A percentile compares a stretch with the other conserved stretches of the same genome.
Conservation (phyloP, 1,140 invertebrate species). For the Drosophila watanabei region DNA sequence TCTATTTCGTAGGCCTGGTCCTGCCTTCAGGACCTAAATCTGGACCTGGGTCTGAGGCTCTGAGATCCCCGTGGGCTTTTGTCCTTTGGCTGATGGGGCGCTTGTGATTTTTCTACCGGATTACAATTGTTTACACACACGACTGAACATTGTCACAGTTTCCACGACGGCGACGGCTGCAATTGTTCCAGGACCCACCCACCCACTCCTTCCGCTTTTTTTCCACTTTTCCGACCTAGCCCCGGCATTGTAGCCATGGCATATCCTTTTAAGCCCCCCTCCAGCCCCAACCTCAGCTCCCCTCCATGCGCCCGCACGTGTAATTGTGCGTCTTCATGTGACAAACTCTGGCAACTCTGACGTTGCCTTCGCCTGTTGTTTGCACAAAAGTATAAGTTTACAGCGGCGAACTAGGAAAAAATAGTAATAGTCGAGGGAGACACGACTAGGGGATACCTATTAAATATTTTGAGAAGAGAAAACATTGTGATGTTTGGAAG, state of each 20-base stretch:
- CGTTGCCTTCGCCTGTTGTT: conserved; percentile 61
- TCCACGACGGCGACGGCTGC: conserved; percentile 61
- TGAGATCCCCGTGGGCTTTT: conserved; percentile 35
- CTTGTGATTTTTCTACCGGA: conserved; percentile 80
- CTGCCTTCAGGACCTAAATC: conserved; percentile 36
- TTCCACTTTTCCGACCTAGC: conserved; percentile 8
- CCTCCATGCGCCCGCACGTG: conserved; percentile 33
- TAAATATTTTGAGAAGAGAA: not conserved
- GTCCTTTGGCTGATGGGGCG: conserved; percentile 48
- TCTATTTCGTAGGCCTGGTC: conserved; percentile 12
- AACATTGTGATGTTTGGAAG: no score
- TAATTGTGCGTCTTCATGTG: conserved; percentile 77
- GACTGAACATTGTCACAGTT: conserved; percentile 80
- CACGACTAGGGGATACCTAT: not conserved
- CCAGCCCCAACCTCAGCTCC: conserved; percentile 18
- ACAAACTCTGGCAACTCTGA: conserved; percentile 65
- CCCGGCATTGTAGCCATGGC: conserved; percentile 36
- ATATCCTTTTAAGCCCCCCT: conserved; percentile 65
- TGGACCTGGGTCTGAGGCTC: conserved; percentile 1
- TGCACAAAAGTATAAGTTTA: conserved; percentile 78
- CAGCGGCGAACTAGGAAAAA: conserved; percentile 44
- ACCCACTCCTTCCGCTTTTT: not conserved
- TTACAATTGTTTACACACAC: conserved; percentile 82
- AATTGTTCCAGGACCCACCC: conserved; percentile 56
- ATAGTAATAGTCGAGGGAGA: not conserved